Base-by-base conservation (phyloP, 2,888 invertebrate genomes). In the Sialis fuliginosa region DNA sequence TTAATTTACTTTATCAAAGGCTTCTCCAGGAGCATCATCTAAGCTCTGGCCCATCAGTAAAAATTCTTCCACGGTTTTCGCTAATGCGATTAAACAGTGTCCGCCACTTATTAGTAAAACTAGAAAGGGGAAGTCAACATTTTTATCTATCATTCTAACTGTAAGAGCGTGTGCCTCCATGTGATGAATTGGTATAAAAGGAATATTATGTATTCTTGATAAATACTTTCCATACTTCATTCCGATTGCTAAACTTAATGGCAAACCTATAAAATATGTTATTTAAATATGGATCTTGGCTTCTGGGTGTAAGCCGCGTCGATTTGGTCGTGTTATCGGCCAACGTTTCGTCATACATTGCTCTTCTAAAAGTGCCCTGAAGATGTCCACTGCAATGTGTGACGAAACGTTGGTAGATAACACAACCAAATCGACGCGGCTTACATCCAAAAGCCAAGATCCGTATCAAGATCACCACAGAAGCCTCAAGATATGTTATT, bases 121-220 rank as follows among this genome's bases (percentile, higher is more conserved):
- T 49, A 97, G 66, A 65, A 83, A 97, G 30, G 97, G 97, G 69
- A 85, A 95, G 48, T 79, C 68, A 44, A 91, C 67, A 53, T 75
- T 52, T 62, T 66, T 66, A 48, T 78, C 62, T 12, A 72, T 68
- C 78, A 95, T 80, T 60, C 95, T 74, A 22, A 79, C 81, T 10
- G 87, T 87, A 48, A 98, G 68, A 5, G 97, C 93, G 71, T 98
- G 98, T 2, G 98, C 97, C 70, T 96, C 85, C 98, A 98, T 98
- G 57, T 98, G 98, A 70, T 98, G 97, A 49, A 98, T 81, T 0
- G 97, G 93, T 60, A 98, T 87, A 52, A 97, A 67, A 0, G 92
- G 91, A 61, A 84, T 88, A 0, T 71, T 66, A 52, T 75, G 68
- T 46, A 68, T 66, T 53, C 68, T 70, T 13, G 82, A 77, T 44